Percentiles rank a stretch among this genome's conserved stretches.
phyloP scores from a whole-genome alignment of 1,140 invertebrate genomes.

The Heterodera schachtii region DNA sequence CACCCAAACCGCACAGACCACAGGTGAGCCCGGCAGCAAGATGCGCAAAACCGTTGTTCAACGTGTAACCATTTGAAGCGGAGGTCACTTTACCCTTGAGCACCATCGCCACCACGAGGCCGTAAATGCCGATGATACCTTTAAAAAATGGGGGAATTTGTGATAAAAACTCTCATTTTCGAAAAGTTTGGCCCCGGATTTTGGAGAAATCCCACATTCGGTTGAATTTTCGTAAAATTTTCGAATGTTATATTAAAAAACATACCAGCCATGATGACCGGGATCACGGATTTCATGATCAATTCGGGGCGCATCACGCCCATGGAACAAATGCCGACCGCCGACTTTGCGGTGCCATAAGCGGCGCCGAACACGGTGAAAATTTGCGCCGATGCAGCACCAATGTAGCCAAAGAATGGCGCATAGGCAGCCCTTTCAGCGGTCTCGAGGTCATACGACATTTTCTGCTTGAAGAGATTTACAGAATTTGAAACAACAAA shows the following conservation, averaged over 20 bases:
- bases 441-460: slow-evolving; percentile 47
- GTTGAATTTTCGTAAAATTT: not conserved
- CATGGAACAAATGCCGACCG: slow-evolving; percentile 98
- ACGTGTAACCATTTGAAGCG: slow-evolving; percentile 65
- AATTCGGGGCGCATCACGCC: slow-evolving; percentile 98
- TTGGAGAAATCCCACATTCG: not conserved
- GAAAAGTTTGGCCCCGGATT: too few relatives aligned
- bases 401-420: slow-evolving; percentile 88
- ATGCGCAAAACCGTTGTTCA: slow-evolving; percentile 93
- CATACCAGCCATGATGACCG: slow-evolving; percentile 89
- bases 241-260: not conserved
- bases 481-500: too few relatives aligned
- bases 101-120: slow-evolving; percentile 64
- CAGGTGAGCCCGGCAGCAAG: slow-evolving; percentile 94
- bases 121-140: slow-evolving; percentile 66
- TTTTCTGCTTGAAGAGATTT: slow-evolving; percentile 65
- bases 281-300: slow-evolving; percentile 99
- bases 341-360: slow-evolving; percentile 98
- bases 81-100: slow-evolving; percentile 60
- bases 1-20: slow-evolving; percentile 81
- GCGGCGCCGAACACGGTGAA: slow-evolving; percentile 96
- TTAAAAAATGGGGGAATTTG: slow-evolving; percentile 8
- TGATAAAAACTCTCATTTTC: too few relatives aligned
- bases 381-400: slow-evolving; percentile 94
- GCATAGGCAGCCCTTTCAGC: slow-evolving; percentile 48